A percentile compares a stretch with the other conserved stretches of the same genome.
These are phyloP conservation scores for Eleutherodactylus coqui DNA, from an alignment of 2,797 vertebrate genomes.

Conservation along the genomic window DNA sequence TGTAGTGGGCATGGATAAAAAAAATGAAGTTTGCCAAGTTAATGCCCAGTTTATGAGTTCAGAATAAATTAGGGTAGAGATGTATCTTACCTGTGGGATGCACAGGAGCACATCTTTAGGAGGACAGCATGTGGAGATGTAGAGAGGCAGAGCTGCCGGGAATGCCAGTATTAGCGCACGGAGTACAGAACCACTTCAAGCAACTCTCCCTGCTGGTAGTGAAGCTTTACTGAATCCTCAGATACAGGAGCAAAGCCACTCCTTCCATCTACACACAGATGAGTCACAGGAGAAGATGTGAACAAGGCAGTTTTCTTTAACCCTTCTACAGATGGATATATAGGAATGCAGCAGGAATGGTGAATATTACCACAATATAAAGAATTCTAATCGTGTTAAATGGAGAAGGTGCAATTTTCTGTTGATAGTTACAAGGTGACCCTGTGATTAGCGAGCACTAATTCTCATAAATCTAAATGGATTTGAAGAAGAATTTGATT, in stretches of 20 bases:
- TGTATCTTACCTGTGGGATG: conserved; percentile 52
- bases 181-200: conserved; percentile 34
- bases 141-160: neutral
- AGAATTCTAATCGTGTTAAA: neutral
- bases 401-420: neutral
- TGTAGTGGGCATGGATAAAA: neutral
- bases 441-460: neutral
- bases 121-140: conserved; percentile 7
- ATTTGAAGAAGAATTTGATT: neutral
- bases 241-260: conserved; percentile 54
- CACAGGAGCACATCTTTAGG: conserved; percentile 45
- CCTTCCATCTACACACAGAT: conserved; percentile 61
- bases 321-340: conserved; percentile 1
- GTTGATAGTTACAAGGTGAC: conserved; percentile 7
- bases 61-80: neutral
- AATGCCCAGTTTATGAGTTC: neutral
- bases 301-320: conserved; percentile 55
- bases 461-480: neutral
- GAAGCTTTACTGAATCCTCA: conserved; percentile 40
- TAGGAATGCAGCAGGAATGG: conserved; percentile 23
- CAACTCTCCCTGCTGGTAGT: conserved; percentile 40
- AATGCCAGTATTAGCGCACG: conserved; percentile 17
- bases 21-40: conserved; percentile 27
- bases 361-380: neutral
- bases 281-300: conserved; percentile 59